Evolutionary conservation across 2,888 invertebrate genomes (phyloP), one percentile per base, ranked within the genome.

Genomic region (Camptogramma bilineatum): DNA sequence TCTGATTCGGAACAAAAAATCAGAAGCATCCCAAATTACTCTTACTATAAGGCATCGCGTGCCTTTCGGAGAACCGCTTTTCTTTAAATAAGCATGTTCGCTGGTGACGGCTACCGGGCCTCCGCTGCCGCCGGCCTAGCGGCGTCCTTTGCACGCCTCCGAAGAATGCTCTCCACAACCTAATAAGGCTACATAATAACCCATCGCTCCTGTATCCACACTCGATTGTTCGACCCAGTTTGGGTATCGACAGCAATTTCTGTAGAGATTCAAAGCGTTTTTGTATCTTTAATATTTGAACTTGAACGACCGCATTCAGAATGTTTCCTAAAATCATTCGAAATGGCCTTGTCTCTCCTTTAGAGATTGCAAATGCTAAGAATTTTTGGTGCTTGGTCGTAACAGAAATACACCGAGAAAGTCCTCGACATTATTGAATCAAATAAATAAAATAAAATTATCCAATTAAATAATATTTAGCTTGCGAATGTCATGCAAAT

Each of bases 221-320:
- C 74, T 82, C 89, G 90, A 91, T 92, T 92, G 91, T 91, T 84
- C 83, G 81, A 78, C 88, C 89, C 82, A 87, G 85, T 91, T 91
- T 92, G 91, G 91, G 82, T 80, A 85, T 78, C 77, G 77, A 71
- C 74, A 70, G 74, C 82, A 85, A 88, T 89, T 88, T 83, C 81
- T 78, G 78, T 70, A 72, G 73, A 70, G 62, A 66, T 72, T 69
- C 57, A 67, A 74, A 69, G 52, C 58, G 62, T 72, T 68, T 67
- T 66, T 66, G 44, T 64, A 62, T 42, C 56, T 59, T 53, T 63
- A 47, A 55, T 57, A 59, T 21, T 24, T 39, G 59, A 54, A 58
- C 47, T 48, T 52, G 39, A 61, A 42, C 48, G 55, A 3, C 52
- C 28, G 34, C 24, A 18, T 28, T 9, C 44, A 56, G 62, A 59